Conservation (phyloP, 2,797 vertebrate species). For the Ambastaia sidthimunki region DNA sequence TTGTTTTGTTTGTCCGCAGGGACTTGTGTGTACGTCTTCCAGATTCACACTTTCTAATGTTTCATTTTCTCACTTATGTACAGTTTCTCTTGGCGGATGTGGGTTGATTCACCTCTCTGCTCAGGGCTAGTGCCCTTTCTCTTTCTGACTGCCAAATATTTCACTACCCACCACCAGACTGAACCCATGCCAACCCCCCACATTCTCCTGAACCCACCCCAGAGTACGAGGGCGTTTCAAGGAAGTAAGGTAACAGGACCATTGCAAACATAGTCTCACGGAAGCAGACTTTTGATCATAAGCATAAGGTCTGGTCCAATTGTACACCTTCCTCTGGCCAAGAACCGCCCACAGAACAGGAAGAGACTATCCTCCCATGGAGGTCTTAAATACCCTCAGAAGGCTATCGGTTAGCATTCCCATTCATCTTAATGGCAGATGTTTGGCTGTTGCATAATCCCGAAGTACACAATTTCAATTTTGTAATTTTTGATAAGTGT, state of each 20-base stretch:
- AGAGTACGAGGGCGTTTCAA: constrained; percentile 4
- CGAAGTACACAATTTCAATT: neutral
- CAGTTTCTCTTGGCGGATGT: constrained; percentile 25
- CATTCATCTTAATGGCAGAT: neutral
- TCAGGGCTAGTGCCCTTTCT: constrained; percentile 33
- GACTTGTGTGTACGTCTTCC: constrained; percentile 16
- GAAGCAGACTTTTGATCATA: neutral
- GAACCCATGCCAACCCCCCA: constrained; percentile 15
- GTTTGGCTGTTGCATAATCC: neutral
- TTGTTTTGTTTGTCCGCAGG: constrained; percentile 41
- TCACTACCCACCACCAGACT: constrained; percentile 18
- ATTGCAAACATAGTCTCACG: constrained; percentile 2
- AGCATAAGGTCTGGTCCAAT: neutral
- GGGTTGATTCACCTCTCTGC: constrained; percentile 43
- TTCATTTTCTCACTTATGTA: constrained; percentile 21
- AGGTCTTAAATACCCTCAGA: neutral
- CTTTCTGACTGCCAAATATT: constrained; percentile 25
- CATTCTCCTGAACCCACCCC: constrained; percentile 2
- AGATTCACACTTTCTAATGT: constrained; percentile 44
- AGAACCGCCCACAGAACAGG: neutral
- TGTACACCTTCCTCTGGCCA: neutral
- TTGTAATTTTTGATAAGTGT: neutral
- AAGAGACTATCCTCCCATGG: neutral
- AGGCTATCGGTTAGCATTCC: neutral
- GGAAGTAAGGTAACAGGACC: neutral